These are phyloP conservation scores for Aporrectodea caliginosa DNA, from an alignment of 1,140 invertebrate species.

Conservation along the genomic window DNA sequence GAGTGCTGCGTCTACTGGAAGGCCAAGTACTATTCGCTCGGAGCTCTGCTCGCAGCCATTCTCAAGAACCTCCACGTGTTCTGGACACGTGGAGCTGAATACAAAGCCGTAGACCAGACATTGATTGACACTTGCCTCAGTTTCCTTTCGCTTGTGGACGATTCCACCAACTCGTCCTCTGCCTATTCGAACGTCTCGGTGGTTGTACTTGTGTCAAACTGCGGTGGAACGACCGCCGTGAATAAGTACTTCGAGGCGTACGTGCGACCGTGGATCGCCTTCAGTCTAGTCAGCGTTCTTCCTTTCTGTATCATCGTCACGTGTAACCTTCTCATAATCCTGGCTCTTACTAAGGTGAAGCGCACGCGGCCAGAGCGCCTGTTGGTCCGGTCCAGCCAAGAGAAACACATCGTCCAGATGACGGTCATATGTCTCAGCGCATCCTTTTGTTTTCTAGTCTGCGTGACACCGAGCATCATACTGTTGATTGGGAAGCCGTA, in stretches of 20 bases:
- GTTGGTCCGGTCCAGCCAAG: background rate
- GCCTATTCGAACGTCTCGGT: background rate
- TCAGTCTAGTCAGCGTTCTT: slow-evolving; percentile 20
- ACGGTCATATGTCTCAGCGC: slow-evolving; percentile 28
- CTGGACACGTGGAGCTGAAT: slow-evolving; percentile 28
- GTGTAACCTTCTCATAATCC: slow-evolving; percentile 27
- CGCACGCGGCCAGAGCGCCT: background rate
- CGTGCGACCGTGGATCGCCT: slow-evolving; percentile 33
- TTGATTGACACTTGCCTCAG: background rate
- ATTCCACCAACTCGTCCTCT: background rate
- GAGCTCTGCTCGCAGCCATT: slow-evolving; percentile 11
- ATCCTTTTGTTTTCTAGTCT: slow-evolving; percentile 29
- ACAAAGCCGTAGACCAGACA: background rate
- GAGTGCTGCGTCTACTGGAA: background rate
- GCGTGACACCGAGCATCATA: slow-evolving; percentile 29
- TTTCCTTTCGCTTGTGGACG: background rate
- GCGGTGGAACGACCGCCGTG: slow-evolving; percentile 15
- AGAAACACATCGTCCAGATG: slow-evolving; percentile 23
- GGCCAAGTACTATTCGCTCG: slow-evolving; percentile 10
- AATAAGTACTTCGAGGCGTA: slow-evolving; percentile 27
- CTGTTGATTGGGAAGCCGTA: slow-evolving; percentile 31
- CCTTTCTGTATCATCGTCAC: slow-evolving; percentile 27
- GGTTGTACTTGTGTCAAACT: slow-evolving; percentile 20
- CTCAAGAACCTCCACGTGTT: slow-evolving; percentile 31
- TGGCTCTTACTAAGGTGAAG: background rate